A percentile compares a stretch with the other conserved stretches of the same genome.
These are phyloP conservation scores for Mycetomoellerius zeteki DNA, from an alignment of 1,140 invertebrate genomes.

Conservation along the genomic window DNA sequence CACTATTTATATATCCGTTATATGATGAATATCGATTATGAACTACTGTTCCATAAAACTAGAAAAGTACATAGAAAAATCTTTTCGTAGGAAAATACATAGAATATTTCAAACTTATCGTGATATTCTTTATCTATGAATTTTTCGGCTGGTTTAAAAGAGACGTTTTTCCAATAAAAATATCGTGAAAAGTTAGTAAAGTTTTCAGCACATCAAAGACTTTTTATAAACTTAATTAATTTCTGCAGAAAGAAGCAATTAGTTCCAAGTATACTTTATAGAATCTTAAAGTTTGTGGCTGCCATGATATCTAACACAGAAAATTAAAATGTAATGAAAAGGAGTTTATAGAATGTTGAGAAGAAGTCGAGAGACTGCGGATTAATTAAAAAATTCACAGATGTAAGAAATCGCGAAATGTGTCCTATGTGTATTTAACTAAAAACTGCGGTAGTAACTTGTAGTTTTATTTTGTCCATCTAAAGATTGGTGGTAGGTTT, in stretches of 20 bases:
- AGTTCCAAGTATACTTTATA: conserved; percentile 36
- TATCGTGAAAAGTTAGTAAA: conserved; percentile 36
- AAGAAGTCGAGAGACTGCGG: neutral
- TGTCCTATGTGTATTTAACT: conserved; percentile 25
- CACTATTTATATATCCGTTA: neutral
- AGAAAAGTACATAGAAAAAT: neutral
- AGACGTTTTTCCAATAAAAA: conserved; percentile 20
- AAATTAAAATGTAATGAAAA: conserved; percentile 40
- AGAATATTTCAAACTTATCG: neutral
- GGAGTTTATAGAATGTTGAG: conserved; percentile 10
- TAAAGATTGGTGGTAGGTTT: neutral
- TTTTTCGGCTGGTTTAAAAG: neutral
- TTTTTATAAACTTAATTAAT: conserved; percentile 58
- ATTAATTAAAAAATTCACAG: conserved; percentile 48
- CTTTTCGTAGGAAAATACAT: neutral
- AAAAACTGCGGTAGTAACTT: conserved; percentile 4
- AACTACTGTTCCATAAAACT: neutral
- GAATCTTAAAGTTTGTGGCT: conserved; percentile 56
- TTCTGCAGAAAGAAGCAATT: conserved; percentile 48
- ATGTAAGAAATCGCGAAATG: neutral
- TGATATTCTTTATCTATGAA: neutral
- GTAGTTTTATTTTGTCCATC: conserved; percentile 9
- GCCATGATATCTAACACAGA: conserved; percentile 33
- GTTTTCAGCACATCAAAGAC: conserved; percentile 36
- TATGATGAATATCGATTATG: neutral